These are phyloP conservation scores for Leucoptera coffeella DNA, from an alignment of 2,888 invertebrate species.

Conservation along the genomic window DNA sequence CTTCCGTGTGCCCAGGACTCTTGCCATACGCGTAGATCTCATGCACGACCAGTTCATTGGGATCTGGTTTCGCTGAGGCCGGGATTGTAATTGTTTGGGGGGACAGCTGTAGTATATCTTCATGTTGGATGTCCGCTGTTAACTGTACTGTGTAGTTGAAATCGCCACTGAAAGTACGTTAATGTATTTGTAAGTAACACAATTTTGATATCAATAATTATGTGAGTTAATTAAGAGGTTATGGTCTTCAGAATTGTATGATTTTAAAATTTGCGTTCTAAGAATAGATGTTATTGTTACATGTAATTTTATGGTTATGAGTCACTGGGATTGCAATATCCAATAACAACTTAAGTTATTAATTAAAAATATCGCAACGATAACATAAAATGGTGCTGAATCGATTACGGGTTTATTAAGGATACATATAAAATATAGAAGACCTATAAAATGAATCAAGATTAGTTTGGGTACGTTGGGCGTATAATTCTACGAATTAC, in stretches of 20 bases:
- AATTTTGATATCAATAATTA: not conserved
- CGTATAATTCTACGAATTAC: no score
- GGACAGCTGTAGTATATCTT: slow-evolving; percentile 53
- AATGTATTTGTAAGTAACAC: slow-evolving; percentile 1
- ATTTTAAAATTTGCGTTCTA: not conserved
- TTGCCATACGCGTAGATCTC: slow-evolving; percentile 54
- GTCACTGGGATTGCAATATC: no score
- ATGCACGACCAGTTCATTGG: slow-evolving; percentile 24
- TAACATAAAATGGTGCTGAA: no score
- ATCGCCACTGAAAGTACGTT: slow-evolving; percentile 25
- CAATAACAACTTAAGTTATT: no score
- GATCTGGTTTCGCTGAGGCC: slow-evolving; percentile 19
- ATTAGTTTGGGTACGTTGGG: no score
- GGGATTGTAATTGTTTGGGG: slow-evolving; percentile 38
- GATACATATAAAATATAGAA: no score
- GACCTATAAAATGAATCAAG: no score
- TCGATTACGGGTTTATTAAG: no score
- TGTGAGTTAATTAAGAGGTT: not conserved
- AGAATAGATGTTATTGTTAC: no score
- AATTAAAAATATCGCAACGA: no score
- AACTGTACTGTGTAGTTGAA: slow-evolving; percentile 36
- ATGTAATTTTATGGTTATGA: no score
- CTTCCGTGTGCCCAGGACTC: slow-evolving; percentile 61
- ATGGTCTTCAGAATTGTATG: no score
- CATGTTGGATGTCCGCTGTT: slow-evolving; percentile 56